Conservation (phyloP, 2,888 invertebrate species). For the Agonopterix alstromeriana region DNA sequence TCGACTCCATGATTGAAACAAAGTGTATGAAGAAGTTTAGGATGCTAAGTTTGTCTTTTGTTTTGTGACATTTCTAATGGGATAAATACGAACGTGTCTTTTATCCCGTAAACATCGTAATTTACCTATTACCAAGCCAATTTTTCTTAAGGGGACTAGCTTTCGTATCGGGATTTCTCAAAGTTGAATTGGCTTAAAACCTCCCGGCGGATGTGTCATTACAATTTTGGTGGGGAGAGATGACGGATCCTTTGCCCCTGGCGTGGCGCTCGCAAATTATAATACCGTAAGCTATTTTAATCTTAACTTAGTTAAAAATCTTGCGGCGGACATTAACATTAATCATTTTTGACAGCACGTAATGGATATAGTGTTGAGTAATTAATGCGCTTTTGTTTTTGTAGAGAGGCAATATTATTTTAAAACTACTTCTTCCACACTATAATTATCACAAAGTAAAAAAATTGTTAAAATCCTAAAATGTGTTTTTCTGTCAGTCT, state of each 20-base stretch:
- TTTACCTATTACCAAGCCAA: conserved; percentile 26
- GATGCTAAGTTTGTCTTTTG: too few species aligned
- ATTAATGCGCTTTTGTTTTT: too few species aligned
- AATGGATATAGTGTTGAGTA: conserved; percentile 53
- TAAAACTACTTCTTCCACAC: too few species aligned
- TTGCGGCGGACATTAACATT: conserved; percentile 72
- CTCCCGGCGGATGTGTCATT: conserved; percentile 72
- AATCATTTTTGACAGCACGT: conserved; percentile 71
- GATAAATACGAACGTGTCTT: too few species aligned
- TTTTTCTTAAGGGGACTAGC: conserved; percentile 10
- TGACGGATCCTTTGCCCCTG: conserved; percentile 67
- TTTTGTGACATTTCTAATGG: too few species aligned
- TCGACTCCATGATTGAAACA: too few species aligned
- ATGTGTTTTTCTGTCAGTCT: too few species aligned
- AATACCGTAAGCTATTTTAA: conserved; percentile 75
- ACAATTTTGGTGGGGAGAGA: conserved; percentile 69
- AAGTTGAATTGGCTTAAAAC: conserved; percentile 71
- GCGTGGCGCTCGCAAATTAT: conserved; percentile 43
- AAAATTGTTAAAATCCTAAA: too few species aligned
- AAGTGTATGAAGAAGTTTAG: too few species aligned
- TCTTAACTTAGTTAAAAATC: conserved; percentile 77
- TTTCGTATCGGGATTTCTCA: conserved; percentile 43
- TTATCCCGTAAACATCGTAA: not conserved
- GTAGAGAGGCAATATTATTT: too few species aligned
- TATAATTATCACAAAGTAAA: too few species aligned